Evolutionary conservation across 2,888 invertebrate genomes (phyloP).

Genomic region (Drosophila conformis): DNA sequence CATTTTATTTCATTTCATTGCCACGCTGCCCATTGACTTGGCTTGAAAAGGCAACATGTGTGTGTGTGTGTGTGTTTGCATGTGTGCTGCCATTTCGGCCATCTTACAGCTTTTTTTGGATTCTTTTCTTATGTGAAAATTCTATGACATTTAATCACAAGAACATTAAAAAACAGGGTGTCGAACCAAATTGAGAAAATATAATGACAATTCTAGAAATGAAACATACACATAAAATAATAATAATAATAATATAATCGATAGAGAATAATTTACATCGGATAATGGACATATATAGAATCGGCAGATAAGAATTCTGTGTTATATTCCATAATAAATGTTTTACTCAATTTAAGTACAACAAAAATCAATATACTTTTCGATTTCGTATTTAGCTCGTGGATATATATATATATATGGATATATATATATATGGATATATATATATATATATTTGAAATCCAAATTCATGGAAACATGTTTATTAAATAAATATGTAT

Average conservation of each 20-base stretch:
- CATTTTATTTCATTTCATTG: constrained; percentile 41
- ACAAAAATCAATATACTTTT: not conserved
- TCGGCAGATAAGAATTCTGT: not conserved
- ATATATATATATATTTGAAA: not conserved
- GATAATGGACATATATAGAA: not conserved
- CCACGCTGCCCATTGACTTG: constrained; percentile 37
- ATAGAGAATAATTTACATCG: not conserved
- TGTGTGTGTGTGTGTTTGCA: not conserved
- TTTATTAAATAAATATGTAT: not conserved
- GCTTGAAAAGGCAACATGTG: constrained; percentile 24
- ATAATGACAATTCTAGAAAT: not conserved
- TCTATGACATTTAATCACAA: not conserved
- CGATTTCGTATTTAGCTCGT: not conserved
- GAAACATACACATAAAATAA: too few species aligned
- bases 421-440: not conserved
- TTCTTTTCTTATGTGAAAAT: not conserved
- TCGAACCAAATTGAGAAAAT: not conserved
- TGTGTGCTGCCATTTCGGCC: constrained; percentile 1
- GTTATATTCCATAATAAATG: not conserved
- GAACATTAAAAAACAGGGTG: not conserved
- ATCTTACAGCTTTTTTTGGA: not conserved
- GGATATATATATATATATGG: too few species aligned
- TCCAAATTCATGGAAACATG: not conserved
- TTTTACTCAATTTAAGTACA: not conserved
- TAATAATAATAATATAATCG: not conserved